phyloP scores from a whole-genome alignment of 2,888 invertebrate genomes.

The Antheraea assamensis region DNA sequence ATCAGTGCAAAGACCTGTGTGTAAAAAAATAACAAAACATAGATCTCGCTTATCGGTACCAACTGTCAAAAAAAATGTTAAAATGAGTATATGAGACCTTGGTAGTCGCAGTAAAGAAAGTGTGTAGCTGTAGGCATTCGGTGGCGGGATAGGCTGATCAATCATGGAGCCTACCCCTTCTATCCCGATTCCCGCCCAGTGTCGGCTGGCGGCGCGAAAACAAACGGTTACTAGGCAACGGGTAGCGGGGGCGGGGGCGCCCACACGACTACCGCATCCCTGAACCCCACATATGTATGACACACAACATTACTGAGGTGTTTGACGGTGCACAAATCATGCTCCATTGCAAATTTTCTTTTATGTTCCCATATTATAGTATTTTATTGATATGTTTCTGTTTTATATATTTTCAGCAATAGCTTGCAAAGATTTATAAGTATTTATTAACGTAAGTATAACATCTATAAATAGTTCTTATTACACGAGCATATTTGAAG shows the following conservation, averaged over 20 bases:
- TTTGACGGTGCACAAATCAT: conserved; percentile 14
- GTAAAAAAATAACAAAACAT: not conserved
- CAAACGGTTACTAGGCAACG: conserved; percentile 78
- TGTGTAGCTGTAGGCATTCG: conserved; percentile 70
- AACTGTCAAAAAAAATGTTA: not conserved
- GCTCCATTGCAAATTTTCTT: conserved; percentile 2
- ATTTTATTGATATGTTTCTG: not conserved
- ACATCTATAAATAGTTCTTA: no score
- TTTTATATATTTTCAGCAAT: not conserved
- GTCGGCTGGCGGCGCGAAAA: conserved; percentile 71
- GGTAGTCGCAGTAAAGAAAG: conserved; percentile 32
- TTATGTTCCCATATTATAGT: not conserved
- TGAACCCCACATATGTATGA: conserved; percentile 68
- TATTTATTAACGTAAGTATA: no score
- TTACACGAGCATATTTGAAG: no score
- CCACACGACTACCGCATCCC: conserved; percentile 62
- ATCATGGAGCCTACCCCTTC: conserved; percentile 81
- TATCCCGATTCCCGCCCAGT: conserved; percentile 66
- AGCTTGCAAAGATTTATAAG: no score
- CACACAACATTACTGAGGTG: conserved; percentile 41
- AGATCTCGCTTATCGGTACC: not conserved
- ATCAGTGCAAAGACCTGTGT: not conserved
- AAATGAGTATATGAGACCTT: not conserved
- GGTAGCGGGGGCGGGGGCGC: conserved; percentile 47
- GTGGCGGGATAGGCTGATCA: conserved; percentile 79